Evolutionary conservation across 2,797 vertebrate species (phyloP), one percentile per base, ranked within the genome.

Genomic region (Pagetopsis macropterus): DNA sequence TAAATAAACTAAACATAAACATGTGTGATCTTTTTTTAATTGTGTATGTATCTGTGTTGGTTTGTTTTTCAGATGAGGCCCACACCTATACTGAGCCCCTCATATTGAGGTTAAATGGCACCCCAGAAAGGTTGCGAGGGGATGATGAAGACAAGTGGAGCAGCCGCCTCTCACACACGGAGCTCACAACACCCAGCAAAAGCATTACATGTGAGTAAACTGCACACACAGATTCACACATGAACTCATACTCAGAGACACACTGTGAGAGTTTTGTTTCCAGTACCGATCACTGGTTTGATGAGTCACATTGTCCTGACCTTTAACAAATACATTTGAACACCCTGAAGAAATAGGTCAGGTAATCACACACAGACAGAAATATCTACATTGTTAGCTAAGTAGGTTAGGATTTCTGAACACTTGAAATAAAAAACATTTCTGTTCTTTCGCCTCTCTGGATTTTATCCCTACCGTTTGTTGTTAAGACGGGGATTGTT

Each of bases 141-240:
- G 23, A 82, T 11, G 70, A 84, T 23, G 78, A 76, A 66, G 85
- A 92, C 77, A 88, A 84, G 45, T 84, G 90, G 79, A 88, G 82
- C 84, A 84, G 79, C 81, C 81, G 82, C 74, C 84, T 90, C 66
- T 81, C 87, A 12, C 87, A 92, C 60, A 59, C 88, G 1, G 73
- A 69, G 55, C 84, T 83, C 48, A 72, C 75, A 9, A 83, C 89
- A 63, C 84, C 90, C 59, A 75, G 58, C 82, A 86, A 71, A 73
- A 89, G 82, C 67, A 84, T 92, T 71, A 93, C 87, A 78, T 90
- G 93, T 94, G 81, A 92, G 92, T 93, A 87, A 81, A 87, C 21
- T 79, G 43, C 69, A 67, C 61, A 69, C 48, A 50, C 60, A 52
- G 48, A 58, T 49, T 64, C 44, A 69, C 59, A 76, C 27, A 62